These are phyloP conservation scores for Verasper variegatus DNA, from an alignment of 2,113 vertebrate genomes.

Conservation along the genomic window DNA sequence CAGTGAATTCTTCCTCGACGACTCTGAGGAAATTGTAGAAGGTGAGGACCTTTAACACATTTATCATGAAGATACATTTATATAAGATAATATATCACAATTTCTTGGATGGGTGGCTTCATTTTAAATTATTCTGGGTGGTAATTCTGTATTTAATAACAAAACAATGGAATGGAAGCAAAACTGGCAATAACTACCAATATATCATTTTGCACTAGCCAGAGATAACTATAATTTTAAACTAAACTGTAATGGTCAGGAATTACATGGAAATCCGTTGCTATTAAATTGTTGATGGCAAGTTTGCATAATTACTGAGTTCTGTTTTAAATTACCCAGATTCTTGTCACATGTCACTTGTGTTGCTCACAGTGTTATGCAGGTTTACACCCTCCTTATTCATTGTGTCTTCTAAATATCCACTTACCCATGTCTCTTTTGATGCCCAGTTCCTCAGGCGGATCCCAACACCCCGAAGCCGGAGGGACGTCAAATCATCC, in stretches of 20 bases:
- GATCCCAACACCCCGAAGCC: slow-evolving; percentile 97
- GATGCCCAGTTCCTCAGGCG: slow-evolving; percentile 88
- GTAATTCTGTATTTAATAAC: background rate
- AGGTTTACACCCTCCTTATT: background rate
- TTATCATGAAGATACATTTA: too few species aligned
- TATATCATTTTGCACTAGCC: too few species aligned
- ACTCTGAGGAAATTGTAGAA: slow-evolving; percentile 98
- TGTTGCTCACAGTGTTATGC: background rate
- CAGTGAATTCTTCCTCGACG: slow-evolving; percentile 96
- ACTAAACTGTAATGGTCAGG: too few species aligned
- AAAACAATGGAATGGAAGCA: too few species aligned
- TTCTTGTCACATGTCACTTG: background rate
- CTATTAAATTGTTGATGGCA: too few species aligned
- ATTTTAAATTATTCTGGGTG: background rate
- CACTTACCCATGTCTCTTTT: slow-evolving; percentile 21
- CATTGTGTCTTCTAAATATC: slow-evolving; percentile 52
- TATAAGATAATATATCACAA: too few species aligned
- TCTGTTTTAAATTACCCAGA: background rate
- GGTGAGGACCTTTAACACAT: slow-evolving; percentile 83
- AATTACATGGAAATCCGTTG: too few species aligned
- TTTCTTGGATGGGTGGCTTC: background rate
- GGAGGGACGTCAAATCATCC: slow-evolving; percentile 96
- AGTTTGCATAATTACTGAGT: too few species aligned
- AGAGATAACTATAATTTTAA: too few species aligned
- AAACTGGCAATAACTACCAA: too few species aligned